Conservation (phyloP, 2,888 invertebrate genomes). For the Cepaea hortensis region DNA sequence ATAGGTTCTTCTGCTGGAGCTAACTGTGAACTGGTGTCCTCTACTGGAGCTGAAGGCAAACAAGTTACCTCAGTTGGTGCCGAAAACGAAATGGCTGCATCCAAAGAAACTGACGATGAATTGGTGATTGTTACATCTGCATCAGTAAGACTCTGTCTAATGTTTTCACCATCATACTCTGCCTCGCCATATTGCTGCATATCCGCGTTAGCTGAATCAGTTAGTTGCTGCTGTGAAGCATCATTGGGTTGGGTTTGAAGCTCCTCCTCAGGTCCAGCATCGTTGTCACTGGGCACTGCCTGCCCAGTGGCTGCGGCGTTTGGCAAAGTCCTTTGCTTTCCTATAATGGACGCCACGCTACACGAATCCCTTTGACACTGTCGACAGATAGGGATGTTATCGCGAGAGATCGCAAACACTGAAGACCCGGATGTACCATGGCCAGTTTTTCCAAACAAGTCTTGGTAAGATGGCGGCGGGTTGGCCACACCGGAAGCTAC, state of each 20-base stretch:
- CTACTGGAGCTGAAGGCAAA: too few relatives aligned
- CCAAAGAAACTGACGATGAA: not conserved
- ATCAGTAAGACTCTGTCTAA: not conserved
- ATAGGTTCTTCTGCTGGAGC: too few relatives aligned
- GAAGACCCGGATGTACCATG: not conserved
- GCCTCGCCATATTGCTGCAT: too few relatives aligned
- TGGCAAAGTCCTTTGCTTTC: not conserved
- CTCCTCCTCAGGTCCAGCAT: not conserved
- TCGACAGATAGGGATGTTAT: constrained; percentile 20
- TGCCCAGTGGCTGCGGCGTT: not conserved
- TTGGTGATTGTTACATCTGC: not conserved
- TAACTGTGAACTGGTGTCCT: too few relatives aligned
- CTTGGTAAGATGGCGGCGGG: constrained; percentile 50
- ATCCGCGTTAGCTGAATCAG: not conserved
- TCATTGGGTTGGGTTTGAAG: not conserved
- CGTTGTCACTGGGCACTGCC: not conserved
- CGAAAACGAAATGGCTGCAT: too few relatives aligned
- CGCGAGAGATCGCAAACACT: constrained; percentile 44
- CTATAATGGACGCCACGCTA: constrained; percentile 20
- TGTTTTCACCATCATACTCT: not conserved
- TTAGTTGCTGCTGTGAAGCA: not conserved
- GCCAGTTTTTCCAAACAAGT: constrained; percentile 44
- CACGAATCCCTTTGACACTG: constrained; percentile 12
- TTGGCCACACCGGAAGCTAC: constrained; percentile 44
- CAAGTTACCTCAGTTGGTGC: too few relatives aligned